Conservation (phyloP, 2,797 vertebrate species). For the Acanthiza pusilla region DNA sequence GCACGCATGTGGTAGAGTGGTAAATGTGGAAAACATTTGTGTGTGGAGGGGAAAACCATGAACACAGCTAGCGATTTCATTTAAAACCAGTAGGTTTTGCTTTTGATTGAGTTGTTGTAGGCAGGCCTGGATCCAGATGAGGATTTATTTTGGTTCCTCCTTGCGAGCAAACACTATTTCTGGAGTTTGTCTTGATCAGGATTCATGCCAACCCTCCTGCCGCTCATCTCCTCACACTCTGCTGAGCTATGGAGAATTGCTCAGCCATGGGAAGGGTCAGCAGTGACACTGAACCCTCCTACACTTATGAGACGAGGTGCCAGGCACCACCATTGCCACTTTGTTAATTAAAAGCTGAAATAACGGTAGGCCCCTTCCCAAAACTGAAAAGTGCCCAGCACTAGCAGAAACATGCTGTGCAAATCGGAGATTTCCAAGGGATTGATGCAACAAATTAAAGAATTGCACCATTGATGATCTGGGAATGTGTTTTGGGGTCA, state of each 20-base stretch:
- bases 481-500: neutral
- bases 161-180: neutral
- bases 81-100: neutral
- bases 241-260: neutral
- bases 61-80: neutral
- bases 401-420: neutral
- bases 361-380: neutral
- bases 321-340: neutral
- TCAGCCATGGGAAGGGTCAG: neutral
- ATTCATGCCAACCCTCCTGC: neutral
- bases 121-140: neutral
- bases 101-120: neutral
- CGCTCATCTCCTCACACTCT: neutral
- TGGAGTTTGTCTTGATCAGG: neutral
- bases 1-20: neutral
- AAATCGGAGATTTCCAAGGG: neutral
- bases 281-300: neutral
- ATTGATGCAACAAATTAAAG: neutral
- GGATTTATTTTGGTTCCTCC: neutral
- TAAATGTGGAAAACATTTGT: neutral
- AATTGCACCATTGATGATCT: neutral
- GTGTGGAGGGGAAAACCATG: neutral
- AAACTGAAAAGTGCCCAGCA: neutral
- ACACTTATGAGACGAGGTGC: neutral
- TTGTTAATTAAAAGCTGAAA: neutral